Percentiles rank a stretch among this genome's conserved stretches.
phyloP scores from a whole-genome alignment of 2,113 vertebrate species.

The Monopterus albus region DNA sequence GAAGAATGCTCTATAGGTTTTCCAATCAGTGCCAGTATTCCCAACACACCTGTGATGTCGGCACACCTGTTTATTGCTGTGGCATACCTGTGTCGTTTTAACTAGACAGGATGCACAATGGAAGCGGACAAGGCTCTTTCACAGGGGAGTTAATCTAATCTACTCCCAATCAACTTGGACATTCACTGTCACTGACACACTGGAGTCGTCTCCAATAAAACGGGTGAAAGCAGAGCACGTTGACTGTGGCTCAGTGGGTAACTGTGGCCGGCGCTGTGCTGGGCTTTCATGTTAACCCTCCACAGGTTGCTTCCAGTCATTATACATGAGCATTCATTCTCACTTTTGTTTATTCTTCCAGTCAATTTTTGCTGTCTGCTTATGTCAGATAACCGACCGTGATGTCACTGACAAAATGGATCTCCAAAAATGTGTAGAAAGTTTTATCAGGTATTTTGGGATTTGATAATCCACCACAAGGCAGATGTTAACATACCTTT shows the following conservation, averaged over 20 bases:
- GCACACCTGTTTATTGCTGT: slow-evolving; percentile 67
- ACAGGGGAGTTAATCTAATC: slow-evolving; percentile 79
- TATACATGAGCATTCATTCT: slow-evolving; percentile 62
- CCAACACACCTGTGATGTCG: slow-evolving; percentile 65
- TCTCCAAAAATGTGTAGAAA: slow-evolving; percentile 36
- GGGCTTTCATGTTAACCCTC: slow-evolving; percentile 70
- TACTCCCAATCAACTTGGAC: slow-evolving; percentile 73
- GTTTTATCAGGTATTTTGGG: slow-evolving; percentile 40
- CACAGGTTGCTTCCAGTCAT: slow-evolving; percentile 54
- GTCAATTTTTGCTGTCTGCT: slow-evolving; percentile 41
- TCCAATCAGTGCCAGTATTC: slow-evolving; percentile 66
- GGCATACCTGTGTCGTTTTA: slow-evolving; percentile 68
- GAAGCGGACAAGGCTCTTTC: slow-evolving; percentile 75
- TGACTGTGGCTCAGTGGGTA: slow-evolving; percentile 53
- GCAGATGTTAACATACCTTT: slow-evolving; percentile 36
- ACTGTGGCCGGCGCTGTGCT: slow-evolving; percentile 61
- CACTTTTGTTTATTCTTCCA: slow-evolving; percentile 37
- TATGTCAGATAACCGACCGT: neutral
- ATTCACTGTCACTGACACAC: slow-evolving; percentile 72
- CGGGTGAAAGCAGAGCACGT: slow-evolving; percentile 63
- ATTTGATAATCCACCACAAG: slow-evolving; percentile 28
- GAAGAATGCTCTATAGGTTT: slow-evolving; percentile 60
- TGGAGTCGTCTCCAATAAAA: slow-evolving; percentile 70
- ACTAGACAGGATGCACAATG: slow-evolving; percentile 76
- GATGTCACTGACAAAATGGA: slow-evolving; percentile 36